Conservation (phyloP, 2,797 vertebrate genomes). For the Sorex maritimensis region DNA sequence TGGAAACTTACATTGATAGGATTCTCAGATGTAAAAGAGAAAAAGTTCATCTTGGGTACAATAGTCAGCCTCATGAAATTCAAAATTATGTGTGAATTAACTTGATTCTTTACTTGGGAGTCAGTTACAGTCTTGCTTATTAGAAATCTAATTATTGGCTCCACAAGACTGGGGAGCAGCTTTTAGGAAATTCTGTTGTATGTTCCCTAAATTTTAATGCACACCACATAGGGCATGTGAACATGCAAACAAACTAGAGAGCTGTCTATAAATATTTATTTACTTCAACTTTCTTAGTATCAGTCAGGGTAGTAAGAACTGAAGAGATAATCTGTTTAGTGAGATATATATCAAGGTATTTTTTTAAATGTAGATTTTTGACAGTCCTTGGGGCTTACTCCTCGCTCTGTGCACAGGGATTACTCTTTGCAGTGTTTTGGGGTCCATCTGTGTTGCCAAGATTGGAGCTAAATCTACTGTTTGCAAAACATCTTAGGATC, state of each 20-base stretch:
- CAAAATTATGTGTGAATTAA: background rate
- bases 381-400: no score
- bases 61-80: background rate
- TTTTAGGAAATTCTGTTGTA: background rate
- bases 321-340: conserved; percentile 11
- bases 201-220: background rate
- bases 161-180: background rate
- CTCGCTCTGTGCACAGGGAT: no score
- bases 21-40: background rate
- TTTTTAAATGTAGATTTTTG: background rate
- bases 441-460: no score
- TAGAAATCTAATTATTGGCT: background rate
- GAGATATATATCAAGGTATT: background rate
- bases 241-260: background rate
- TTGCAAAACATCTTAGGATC: background rate
- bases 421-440: no score
- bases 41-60: background rate
- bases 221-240: no score
- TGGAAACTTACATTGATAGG: background rate
- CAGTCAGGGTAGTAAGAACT: background rate
- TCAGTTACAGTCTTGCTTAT: background rate
- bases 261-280: background rate
- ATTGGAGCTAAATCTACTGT: no score
- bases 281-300: background rate
- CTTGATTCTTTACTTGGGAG: background rate